Conservation (phyloP, 35 echinoderm and acorn worm species). For the Anneissia japonica region DNA sequence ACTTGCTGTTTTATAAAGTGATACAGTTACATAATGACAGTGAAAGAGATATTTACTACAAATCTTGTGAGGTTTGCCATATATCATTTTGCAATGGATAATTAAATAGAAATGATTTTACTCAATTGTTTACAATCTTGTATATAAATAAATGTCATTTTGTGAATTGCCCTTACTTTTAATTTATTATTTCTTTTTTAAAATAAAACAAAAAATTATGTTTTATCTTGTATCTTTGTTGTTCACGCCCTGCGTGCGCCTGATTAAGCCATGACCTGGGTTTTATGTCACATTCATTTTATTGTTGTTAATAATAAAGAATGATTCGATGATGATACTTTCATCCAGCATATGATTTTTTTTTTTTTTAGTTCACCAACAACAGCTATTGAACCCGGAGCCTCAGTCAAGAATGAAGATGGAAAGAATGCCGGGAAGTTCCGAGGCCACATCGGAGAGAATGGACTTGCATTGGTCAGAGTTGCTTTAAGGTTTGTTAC, state of each 20-base stretch:
- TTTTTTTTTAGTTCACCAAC: background rate
- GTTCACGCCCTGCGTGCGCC: background rate
- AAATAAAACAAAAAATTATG: background rate
- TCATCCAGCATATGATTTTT: background rate
- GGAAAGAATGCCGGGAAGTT: conserved; percentile 56
- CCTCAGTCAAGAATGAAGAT: conserved; percentile 7
- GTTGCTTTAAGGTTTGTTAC: conserved; percentile 16
- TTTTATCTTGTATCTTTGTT: background rate
- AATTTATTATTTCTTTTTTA: background rate
- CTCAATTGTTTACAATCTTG: no score
- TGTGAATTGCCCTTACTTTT: no score
- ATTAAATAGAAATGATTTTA: no score
- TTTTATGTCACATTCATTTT: background rate
- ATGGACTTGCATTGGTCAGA: conserved; percentile 49
- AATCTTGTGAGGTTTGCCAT: no score
- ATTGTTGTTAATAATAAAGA: background rate
- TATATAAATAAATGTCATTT: no score
- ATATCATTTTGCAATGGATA: no score
- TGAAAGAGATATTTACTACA: no score
- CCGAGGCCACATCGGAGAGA: conserved; percentile 23
- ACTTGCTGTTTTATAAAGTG: no score
- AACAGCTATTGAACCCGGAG: background rate
- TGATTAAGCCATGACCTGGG: background rate
- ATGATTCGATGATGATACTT: background rate
- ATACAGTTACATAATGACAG: no score